Percentiles rank a stretch among this genome's conserved stretches.
These are phyloP conservation scores for Limenitis camilla DNA, from an alignment of 2,888 invertebrate genomes.

Conservation along the genomic window DNA sequence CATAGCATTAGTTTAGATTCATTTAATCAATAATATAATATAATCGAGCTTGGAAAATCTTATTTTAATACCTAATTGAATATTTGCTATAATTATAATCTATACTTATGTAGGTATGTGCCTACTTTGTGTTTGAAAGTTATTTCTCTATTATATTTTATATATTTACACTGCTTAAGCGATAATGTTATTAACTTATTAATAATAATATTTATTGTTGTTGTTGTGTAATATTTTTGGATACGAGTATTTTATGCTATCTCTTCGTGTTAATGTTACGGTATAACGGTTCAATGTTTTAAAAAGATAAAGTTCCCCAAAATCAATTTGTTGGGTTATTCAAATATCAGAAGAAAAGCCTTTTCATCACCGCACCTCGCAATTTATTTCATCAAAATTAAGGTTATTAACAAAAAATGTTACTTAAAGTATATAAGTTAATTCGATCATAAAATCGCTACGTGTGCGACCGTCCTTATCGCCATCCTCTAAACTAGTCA, in stretches of 20 bases:
- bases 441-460: constrained; percentile 61
- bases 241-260: constrained; percentile 64
- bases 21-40: constrained; percentile 47
- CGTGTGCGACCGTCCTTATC: constrained; percentile 70
- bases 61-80: constrained; percentile 65
- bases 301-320: constrained; percentile 21
- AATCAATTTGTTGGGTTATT: constrained; percentile 33
- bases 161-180: constrained; percentile 70
- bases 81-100: constrained; percentile 63
- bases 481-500: constrained; percentile 75
- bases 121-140: constrained; percentile 54
- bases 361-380: constrained; percentile 61
- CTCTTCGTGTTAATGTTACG: constrained; percentile 57
- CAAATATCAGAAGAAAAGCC: constrained; percentile 32
- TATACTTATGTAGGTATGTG: constrained; percentile 41
- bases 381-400: constrained; percentile 60
- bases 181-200: constrained; percentile 67
- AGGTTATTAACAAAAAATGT: constrained; percentile 57
- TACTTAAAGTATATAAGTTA: constrained; percentile 50
- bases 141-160: constrained; percentile 64
- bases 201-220: constrained; percentile 64
- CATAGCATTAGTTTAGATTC: constrained; percentile 60
- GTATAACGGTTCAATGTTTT: constrained; percentile 41
- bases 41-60: constrained; percentile 69
- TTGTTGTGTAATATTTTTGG: constrained; percentile 70